Percentiles rank a stretch among this genome's conserved stretches.
phyloP scores from a whole-genome alignment of 1,140 invertebrate species.

The Solenopsis fugax region DNA sequence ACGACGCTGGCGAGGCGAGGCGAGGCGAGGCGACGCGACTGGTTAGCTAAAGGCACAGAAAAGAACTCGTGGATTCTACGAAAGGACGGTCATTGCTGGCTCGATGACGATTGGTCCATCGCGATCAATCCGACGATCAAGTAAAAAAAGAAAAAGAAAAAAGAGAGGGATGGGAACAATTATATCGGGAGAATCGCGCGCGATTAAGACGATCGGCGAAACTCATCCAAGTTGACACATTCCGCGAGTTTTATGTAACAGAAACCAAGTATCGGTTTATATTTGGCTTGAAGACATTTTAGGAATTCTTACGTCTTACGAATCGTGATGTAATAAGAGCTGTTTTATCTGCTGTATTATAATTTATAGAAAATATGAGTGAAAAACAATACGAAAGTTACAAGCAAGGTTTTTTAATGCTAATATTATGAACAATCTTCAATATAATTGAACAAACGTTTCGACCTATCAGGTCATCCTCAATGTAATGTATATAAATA shows the following conservation, averaged over 20 bases:
- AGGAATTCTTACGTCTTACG: neutral
- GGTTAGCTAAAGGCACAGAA: conserved; percentile 13
- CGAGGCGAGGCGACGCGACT: conserved; percentile 43
- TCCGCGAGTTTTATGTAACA: conserved; percentile 24
- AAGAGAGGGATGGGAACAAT: neutral
- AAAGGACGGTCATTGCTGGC: conserved; percentile 60
- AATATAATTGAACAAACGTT: too few species aligned
- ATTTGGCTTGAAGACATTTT: neutral
- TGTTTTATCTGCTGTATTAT: too few species aligned
- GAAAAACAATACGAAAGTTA: neutral
- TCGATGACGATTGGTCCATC: conserved; percentile 14
- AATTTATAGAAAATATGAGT: neutral
- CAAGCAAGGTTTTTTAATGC: too few species aligned
- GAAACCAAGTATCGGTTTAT: neutral
- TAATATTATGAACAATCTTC: too few species aligned
- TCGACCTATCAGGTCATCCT: too few species aligned
- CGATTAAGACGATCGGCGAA: neutral
- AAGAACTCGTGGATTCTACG: conserved; percentile 59
- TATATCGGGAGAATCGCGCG: neutral
- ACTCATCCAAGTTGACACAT: too few species aligned
- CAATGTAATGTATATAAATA: too few species aligned
- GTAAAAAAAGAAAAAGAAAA: neutral
- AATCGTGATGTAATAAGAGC: conserved; percentile 16
- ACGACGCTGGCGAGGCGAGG: conserved; percentile 29
- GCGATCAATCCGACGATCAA: conserved; percentile 56